phyloP scores from a whole-genome alignment of 2,888 invertebrate species.

The Drosophila falleni region DNA sequence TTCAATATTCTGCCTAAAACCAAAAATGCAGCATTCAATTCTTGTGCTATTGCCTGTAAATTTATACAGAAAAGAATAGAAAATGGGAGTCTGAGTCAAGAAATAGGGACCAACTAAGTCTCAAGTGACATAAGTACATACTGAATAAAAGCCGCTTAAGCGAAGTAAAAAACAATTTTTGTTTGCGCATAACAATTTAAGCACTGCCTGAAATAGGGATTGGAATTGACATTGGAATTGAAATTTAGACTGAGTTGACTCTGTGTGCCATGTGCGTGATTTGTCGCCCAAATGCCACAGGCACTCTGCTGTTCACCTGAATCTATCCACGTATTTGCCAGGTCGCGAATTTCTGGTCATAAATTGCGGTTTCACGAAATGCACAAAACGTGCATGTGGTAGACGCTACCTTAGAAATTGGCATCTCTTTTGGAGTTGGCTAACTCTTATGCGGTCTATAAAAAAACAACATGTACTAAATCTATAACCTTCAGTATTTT shows the following conservation, averaged over 20 bases:
- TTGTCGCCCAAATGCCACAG: conserved; percentile 44
- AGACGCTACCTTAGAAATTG: conserved; percentile 1
- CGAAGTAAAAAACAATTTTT: conserved; percentile 55
- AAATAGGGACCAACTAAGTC: conserved; percentile 12
- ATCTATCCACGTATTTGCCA: not conserved
- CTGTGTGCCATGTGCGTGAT: conserved; percentile 52
- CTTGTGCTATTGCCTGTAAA: not conserved
- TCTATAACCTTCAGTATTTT: not conserved
- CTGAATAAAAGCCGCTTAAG: conserved; percentile 53
- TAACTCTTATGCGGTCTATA: not conserved
- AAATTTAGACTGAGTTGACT: not conserved
- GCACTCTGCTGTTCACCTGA: conserved; percentile 16
- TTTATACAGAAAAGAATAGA: conserved; percentile 6
- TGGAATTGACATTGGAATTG: conserved; percentile 12
- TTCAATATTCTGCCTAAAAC: conserved; percentile 38
- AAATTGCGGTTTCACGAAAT: conserved; percentile 57
- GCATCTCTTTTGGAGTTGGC: conserved; percentile 26
- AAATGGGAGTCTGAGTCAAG: conserved; percentile 8
- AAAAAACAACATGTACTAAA: conserved; percentile 5
- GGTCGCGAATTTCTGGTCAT: conserved; percentile 44
- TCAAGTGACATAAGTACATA: conserved; percentile 36
- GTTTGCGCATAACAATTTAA: conserved; percentile 65
- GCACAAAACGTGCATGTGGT: conserved; percentile 49
- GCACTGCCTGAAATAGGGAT: conserved; percentile 14
- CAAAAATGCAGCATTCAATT: conserved; percentile 4